A percentile compares a stretch with the other conserved stretches of the same genome.
Evolutionary conservation across 2,888 invertebrate genomes (phyloP).

Genomic region (Erebia aethiops): DNA sequence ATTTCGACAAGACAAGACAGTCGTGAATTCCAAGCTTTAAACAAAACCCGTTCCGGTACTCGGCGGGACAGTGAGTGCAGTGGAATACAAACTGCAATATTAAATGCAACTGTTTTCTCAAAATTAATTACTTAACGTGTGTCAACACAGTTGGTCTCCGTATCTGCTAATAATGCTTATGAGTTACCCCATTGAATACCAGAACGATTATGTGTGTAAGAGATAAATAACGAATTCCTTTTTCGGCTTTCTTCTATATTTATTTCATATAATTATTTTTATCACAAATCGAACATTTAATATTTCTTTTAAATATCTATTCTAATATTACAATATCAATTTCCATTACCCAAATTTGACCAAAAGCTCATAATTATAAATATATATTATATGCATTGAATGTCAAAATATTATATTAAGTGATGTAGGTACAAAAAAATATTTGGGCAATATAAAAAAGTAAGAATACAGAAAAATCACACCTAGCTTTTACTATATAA

Average conservation of each 20-base stretch:
- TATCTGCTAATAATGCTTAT: constrained; percentile 39
- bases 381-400: not conserved
- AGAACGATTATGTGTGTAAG: not conserved
- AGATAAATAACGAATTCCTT: not conserved
- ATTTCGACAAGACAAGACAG: not conserved
- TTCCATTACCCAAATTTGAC: not conserved
- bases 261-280: not conserved
- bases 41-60: constrained; percentile 50
- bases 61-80: constrained; percentile 46
- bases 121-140: constrained; percentile 59
- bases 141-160: constrained; percentile 35
- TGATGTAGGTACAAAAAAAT: not conserved
- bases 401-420: not conserved
- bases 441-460: not conserved
- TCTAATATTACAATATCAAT: too few species aligned
- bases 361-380: not conserved
- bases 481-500: constrained; percentile 49
- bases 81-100: constrained; percentile 62
- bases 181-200: constrained; percentile 15
- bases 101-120: constrained; percentile 56
- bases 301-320: too few species aligned
- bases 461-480: constrained; percentile 34
- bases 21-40: constrained; percentile 41
- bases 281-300: too few species aligned
- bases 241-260: not conserved